Percentiles rank a stretch among this genome's conserved stretches.
Conservation (phyloP, 2,888 invertebrate species). For the Oxyteleia sp. region DNA sequence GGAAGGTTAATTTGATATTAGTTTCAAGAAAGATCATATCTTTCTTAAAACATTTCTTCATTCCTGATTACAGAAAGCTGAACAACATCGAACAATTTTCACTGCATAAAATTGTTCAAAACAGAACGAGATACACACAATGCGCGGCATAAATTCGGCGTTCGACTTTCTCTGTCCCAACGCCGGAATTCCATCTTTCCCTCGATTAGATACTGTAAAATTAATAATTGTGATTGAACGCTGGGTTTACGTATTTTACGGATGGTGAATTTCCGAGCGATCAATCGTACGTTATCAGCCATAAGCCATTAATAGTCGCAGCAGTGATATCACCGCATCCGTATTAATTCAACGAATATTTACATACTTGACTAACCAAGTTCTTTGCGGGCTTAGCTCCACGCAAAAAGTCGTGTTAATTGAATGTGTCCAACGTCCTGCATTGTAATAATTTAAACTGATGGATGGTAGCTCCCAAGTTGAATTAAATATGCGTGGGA, state of each 20-base stretch:
- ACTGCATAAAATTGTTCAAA: no score
- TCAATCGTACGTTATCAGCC: conserved; percentile 54
- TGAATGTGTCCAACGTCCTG: conserved; percentile 10
- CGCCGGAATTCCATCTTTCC: conserved; percentile 9
- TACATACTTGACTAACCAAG: conserved; percentile 42
- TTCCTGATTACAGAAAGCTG: no score
- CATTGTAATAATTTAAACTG: conserved; percentile 25
- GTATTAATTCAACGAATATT: conserved; percentile 65
- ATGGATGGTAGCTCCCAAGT: not conserved
- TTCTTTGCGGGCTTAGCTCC: conserved; percentile 22
- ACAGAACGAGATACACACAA: no score
- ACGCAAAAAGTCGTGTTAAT: conserved; percentile 36
- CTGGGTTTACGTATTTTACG: conserved; percentile 34
- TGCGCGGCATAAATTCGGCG: not conserved
- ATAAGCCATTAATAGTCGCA: conserved; percentile 60
- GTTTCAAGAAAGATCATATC: no score
- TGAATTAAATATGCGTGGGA: not conserved
- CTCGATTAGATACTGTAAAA: conserved; percentile 36
- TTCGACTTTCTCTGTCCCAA: not conserved
- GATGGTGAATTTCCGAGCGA: conserved; percentile 48
- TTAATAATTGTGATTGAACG: conserved; percentile 44
- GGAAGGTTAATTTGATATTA: no score
- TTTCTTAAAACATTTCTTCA: no score
- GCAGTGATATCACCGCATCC: conserved; percentile 39
- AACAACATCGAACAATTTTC: no score